These are phyloP conservation scores for Nomada fabriciana DNA, from an alignment of 2,888 invertebrate species.

Conservation along the genomic window DNA sequence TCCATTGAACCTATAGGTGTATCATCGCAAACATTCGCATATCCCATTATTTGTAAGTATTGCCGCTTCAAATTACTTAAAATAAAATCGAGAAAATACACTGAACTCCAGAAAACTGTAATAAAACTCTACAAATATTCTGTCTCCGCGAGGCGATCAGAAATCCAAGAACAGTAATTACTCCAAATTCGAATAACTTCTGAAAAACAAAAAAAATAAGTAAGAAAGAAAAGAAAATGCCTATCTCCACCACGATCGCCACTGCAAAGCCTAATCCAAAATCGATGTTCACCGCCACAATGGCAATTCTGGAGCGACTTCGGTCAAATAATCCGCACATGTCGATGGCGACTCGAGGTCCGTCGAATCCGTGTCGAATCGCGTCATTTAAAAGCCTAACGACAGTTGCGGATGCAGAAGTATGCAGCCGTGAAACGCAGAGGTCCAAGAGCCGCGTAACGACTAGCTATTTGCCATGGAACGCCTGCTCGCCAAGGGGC, in stretches of 20 bases:
- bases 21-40: not conserved
- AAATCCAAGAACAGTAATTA: too few species aligned
- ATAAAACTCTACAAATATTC: too few species aligned
- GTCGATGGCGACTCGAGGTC: conserved; percentile 23
- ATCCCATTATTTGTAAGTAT: too few species aligned
- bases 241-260: too few species aligned
- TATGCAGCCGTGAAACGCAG: conserved; percentile 24
- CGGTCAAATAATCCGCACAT: conserved; percentile 40
- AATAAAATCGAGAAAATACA: too few species aligned
- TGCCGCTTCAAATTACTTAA: too few species aligned
- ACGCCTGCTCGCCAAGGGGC: conserved; percentile 37
- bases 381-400: conserved; percentile 51
- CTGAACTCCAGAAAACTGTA: too few species aligned
- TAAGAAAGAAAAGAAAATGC: too few species aligned
- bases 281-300: not conserved
- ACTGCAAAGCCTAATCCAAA: not conserved
- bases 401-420: conserved; percentile 47
- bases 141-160: too few species aligned
- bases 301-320: not conserved
- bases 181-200: too few species aligned
- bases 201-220: too few species aligned
- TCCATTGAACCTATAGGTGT: not conserved
- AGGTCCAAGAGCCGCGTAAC: conserved; percentile 35
- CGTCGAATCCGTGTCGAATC: conserved; percentile 51
- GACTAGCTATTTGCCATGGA: conserved; percentile 48